Evolutionary conservation across 1,140 invertebrate species (phyloP).

Genomic region (Hermetia illucens): DNA sequence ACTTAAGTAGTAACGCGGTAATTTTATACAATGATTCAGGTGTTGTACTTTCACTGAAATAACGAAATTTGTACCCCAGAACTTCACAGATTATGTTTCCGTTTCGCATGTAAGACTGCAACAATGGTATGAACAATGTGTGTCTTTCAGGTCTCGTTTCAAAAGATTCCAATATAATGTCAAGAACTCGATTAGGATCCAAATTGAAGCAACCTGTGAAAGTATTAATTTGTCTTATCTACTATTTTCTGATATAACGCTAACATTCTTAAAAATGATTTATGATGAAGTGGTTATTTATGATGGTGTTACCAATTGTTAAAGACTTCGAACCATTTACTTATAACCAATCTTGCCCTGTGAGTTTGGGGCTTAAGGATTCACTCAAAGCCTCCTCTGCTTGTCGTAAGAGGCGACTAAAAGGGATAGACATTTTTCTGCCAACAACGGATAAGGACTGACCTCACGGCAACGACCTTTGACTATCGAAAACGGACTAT

Average conservation of each 20-base stretch:
- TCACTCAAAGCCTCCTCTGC: no score
- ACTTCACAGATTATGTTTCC: constrained; percentile 79
- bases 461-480: no score
- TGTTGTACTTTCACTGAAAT: constrained; percentile 56
- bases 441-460: no score
- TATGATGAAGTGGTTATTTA: no score
- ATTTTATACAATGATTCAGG: constrained; percentile 76
- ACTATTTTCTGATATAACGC: not conserved
- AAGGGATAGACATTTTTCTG: no score
- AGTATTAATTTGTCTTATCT: not conserved
- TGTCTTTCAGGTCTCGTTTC: constrained; percentile 68
- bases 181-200: constrained; percentile 94
- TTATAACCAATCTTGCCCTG: no score
- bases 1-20: constrained; percentile 77
- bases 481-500: no score
- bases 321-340: no score
- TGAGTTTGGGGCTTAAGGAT: no score
- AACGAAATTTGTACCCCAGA: constrained; percentile 82
- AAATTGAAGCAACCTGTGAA: constrained; percentile 92
- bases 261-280: not conserved
- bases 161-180: constrained; percentile 93
- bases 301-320: no score
- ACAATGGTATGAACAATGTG: constrained; percentile 67
- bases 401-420: no score
- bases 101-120: constrained; percentile 76